Base-by-base conservation (phyloP, 1,140 invertebrate species). In the Mycetomoellerius zeteki region DNA sequence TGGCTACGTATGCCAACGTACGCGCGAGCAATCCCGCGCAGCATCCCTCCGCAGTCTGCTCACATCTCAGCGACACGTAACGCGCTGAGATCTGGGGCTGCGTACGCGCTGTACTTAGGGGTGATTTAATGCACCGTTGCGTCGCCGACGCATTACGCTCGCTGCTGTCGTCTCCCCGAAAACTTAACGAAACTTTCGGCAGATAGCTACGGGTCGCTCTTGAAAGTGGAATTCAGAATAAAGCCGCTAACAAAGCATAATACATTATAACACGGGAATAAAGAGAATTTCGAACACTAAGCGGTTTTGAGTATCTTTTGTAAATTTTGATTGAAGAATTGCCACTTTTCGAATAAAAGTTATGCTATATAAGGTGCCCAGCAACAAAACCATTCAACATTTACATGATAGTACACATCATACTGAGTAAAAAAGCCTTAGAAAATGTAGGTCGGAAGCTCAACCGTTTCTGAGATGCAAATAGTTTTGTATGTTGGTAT, bases 81-180 rank as follows among this genome's bases (percentile, higher is more conserved):
- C 64, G 30, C 19, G 62, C 30, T 8, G 62, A 37, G 73, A 37
- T 56, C 73, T 27, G 16, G 54, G 8, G 43, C 27, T 67, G 47
- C 62, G 27, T 14, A 14, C 43, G 76, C 77, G 77, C 50, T 62
- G 14, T 54, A 58, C 80, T 73, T 60, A 69, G 47, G 69, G 14
- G n/a, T 84, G 69, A 84, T 84, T 84, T 75, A 81, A 81, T 71
- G 78, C 78, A 81, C 78, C 78, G 50, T 65, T 65, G 76, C 76
- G 76, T 71, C 78, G 50, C 8, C 50, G 69, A 50, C 33, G 80
- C 24, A 24, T 84, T 60, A 52, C 52, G 27, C 62, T 10, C 21
- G 52, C 8, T 33, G 19, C 58, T n/a, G 21, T 19, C 77, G 65
- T 56, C 16, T 60, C 19, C 8, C 30, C 37, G 67, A 72, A 72